Percentiles rank a stretch among this genome's conserved stretches.
Evolutionary conservation across 2,888 invertebrate species (phyloP).

Genomic region (Macrosiphum euphorbiae): DNA sequence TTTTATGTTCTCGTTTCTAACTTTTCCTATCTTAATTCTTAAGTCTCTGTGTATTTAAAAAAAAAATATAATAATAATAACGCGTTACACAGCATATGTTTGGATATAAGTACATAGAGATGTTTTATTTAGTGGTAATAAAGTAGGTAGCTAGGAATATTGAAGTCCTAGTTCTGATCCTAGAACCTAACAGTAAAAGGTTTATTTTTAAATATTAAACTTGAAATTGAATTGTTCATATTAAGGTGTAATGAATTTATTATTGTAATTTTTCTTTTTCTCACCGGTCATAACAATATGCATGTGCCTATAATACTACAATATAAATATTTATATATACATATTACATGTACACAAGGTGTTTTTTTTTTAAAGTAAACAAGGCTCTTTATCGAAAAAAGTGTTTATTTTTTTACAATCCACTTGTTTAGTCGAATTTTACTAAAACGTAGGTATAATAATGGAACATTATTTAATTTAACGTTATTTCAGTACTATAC

Average conservation of each 20-base stretch:
- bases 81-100: no score
- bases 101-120: no score
- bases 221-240: not conserved
- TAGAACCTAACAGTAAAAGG: not conserved
- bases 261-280: no score
- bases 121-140: no score
- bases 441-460: not conserved
- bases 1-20: not conserved
- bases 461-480: not conserved
- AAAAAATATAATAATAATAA: not conserved
- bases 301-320: not conserved
- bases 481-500: not conserved
- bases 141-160: not conserved
- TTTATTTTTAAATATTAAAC: not conserved
- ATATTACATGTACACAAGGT: not conserved
- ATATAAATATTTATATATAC: not conserved
- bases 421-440: not conserved
- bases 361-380: not conserved
- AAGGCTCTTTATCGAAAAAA: not conserved
- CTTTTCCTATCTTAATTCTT: not conserved
- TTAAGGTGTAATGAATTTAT: no score
- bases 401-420: not conserved
- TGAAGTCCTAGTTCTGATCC: not conserved
- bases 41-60: not conserved
- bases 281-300: not conserved